Evolutionary conservation across 1,140 invertebrate genomes (phyloP).

Genomic region (Varroa destructor): DNA sequence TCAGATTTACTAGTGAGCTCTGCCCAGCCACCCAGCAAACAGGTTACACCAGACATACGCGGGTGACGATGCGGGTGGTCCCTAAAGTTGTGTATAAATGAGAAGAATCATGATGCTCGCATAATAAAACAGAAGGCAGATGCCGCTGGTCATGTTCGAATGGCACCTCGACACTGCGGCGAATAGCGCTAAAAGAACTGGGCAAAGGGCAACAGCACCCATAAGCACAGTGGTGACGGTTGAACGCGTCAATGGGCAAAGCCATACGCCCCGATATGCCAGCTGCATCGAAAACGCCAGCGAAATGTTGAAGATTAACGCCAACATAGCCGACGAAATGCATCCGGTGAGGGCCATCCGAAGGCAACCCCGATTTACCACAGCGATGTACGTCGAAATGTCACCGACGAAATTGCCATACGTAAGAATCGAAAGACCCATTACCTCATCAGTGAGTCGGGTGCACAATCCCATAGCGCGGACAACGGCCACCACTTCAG

Average conservation of each 20-base stretch:
- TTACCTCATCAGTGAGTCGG: slow-evolving; percentile 20
- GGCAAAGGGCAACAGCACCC: slow-evolving; percentile 7
- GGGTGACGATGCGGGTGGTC: too few species aligned
- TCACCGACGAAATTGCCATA: slow-evolving; percentile 26
- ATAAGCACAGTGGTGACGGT: slow-evolving; percentile 13
- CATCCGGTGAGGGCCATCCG: slow-evolving; percentile 20
- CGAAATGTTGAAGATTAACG: slow-evolving; percentile 11
- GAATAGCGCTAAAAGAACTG: background rate
- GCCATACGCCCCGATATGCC: background rate
- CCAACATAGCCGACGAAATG: slow-evolving; percentile 8
- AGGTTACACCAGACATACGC: too few species aligned
- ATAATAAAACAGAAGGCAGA: slow-evolving; percentile 7
- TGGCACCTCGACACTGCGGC: background rate
- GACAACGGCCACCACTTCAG: slow-evolving; percentile 4
- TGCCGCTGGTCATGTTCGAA: background rate
- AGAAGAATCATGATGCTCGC: slow-evolving; percentile 6
- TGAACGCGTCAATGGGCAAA: slow-evolving; percentile 5
- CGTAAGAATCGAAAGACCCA: slow-evolving; percentile 22
- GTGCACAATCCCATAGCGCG: slow-evolving; percentile 10
- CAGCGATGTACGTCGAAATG: slow-evolving; percentile 17
- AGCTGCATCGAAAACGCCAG: slow-evolving; percentile 14
- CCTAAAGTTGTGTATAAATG: slow-evolving; percentile 1
- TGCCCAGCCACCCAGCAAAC: too few species aligned
- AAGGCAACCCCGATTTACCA: slow-evolving; percentile 22
- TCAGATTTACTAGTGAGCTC: too few species aligned